phyloP scores from a whole-genome alignment of 2,888 invertebrate species.

The Scaptomyza tumidula region DNA sequence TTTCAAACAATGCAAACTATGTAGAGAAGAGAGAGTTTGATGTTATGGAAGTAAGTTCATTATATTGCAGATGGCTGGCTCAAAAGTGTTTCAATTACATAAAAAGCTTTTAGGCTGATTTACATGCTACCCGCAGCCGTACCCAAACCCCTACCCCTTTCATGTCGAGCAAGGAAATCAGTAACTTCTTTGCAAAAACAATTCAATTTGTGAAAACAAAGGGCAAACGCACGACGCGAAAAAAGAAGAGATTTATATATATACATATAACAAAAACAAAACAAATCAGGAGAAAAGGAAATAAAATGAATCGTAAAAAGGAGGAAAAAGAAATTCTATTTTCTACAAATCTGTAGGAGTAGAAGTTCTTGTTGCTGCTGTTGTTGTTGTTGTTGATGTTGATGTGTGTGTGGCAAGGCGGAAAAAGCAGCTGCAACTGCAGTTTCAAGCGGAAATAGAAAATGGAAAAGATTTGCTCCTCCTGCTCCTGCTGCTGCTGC shows the following conservation, averaged over 20 bases:
- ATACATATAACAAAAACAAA: constrained; percentile 5
- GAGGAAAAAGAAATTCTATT: constrained; percentile 46
- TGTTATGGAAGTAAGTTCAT: constrained; percentile 40
- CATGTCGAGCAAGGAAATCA: constrained; percentile 50
- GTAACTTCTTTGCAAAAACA: constrained; percentile 65
- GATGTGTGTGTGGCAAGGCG: constrained; percentile 50
- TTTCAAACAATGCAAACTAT: background rate
- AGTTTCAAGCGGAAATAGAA: constrained; percentile 69
- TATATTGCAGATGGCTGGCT: constrained; percentile 42
- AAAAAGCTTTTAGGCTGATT: constrained; percentile 65
- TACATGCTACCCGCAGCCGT: constrained; percentile 30
- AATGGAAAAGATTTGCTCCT: constrained; percentile 45
- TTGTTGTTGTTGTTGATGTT: constrained; percentile 23
- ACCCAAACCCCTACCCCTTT: background rate
- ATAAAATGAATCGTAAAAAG: constrained; percentile 46
- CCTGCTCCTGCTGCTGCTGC: background rate
- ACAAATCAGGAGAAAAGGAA: constrained; percentile 18
- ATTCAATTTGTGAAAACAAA: constrained; percentile 70
- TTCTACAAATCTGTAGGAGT: constrained; percentile 31
- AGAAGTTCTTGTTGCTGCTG: constrained; percentile 18
- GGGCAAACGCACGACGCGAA: constrained; percentile 29
- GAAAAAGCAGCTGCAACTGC: constrained; percentile 46
- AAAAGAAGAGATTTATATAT: background rate
- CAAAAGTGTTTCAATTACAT: constrained; percentile 70
- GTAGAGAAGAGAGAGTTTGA: background rate